Evolutionary conservation across 1,140 invertebrate genomes (phyloP), one percentile per base, ranked within the genome.

Genomic region (Cyclina sinensis): DNA sequence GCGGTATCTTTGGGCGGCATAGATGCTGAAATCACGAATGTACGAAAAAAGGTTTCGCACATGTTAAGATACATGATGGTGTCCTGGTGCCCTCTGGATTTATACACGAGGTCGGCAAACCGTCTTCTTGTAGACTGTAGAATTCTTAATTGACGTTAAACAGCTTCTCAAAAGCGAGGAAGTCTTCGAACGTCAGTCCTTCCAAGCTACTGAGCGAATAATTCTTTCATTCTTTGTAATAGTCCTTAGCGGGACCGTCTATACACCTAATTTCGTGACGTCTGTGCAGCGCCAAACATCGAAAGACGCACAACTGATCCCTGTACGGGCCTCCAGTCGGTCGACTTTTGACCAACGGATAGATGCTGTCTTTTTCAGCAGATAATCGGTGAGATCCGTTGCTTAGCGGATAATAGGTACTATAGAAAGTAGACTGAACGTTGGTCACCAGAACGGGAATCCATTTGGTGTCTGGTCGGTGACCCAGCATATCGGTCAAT

Each of bases 41-140:
- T 46, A 68, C 27, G 39, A 70, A 4, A 83, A 27, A 51, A 48
- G 59, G 43, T 68, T n/a, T 89, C 80, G 48, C 24, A 84, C 30
- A 89, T 1, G n/a, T 84, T 78, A 0, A 89, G 30, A 32, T 83
- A 70, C 80, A 89, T 83, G 14, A 51, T 84, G n/a, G n/a, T 27
- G 1, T 82, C 43, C 27, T 43, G 43, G 12, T 48, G 65, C 21
- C 54, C 81, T 30, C 43, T 39, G 18, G 43, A 65, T 73, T 27
- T 73, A 35, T 84, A 70, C 9, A 80, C 30, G 16, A 37, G 16
- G 0, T 30, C 14, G 0, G 46, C 96, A 97, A 59, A 11, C 43
- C 51, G 51, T 80, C 76, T 80, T 54, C 76, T 9, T 18, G 32
- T 11, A 84, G 32, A n/a, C 27, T 48, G 43, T 84, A 84, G 11